Evolutionary conservation across 2,888 invertebrate species (phyloP), one percentile per base, ranked within the genome.

Genomic region (Pristionchus maxplancki): DNA sequence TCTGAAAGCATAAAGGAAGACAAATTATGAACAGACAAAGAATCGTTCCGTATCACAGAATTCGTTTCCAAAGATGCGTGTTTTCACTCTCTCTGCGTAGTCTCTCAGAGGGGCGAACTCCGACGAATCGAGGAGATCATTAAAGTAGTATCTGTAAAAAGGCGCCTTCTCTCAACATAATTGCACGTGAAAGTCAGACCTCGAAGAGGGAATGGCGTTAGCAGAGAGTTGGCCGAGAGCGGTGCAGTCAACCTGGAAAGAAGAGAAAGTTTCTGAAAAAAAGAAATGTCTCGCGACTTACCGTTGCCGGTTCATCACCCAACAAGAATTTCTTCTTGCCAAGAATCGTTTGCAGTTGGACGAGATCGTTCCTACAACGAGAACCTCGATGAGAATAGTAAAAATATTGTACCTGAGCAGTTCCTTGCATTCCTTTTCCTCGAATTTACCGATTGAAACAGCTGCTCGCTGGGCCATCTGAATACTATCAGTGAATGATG

Each of bases 181-280:
- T 15, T 58, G 20, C 6, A 24, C 17, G 44, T 24, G 53, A 58
- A 58, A 20, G 6, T 11, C 17, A 8, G 17, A 83, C 82, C 82
- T 83, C 24, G 50, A 0, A 6, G 31, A 24, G 0, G 82, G 82
- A 53, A 83, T 24, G 17, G 82, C 82, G 50, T 53, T 31, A 6
- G 82, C 34, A 11, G 53, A 50, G 31, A 83, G 34, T n/a, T 83
- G 82, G 4, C 82, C 82, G 50, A 83, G 1, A 17, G 53, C 82
- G 34, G 82, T 83, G 53, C 82, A 83, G 44, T 83, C 82, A 53
- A 83, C 82, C 82, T 83, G 28, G 37, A 34, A n/a, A 44, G 44
- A 9, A 44, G 44, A 44, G 44, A 44, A 44, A 44, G 6, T 9
- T 9, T 44, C 44, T 44, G 44, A 44, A 9, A 44, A n/a, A n/a